Evolutionary conservation across 2,888 invertebrate genomes (phyloP).

Genomic region (Crocallis elinguaria): DNA sequence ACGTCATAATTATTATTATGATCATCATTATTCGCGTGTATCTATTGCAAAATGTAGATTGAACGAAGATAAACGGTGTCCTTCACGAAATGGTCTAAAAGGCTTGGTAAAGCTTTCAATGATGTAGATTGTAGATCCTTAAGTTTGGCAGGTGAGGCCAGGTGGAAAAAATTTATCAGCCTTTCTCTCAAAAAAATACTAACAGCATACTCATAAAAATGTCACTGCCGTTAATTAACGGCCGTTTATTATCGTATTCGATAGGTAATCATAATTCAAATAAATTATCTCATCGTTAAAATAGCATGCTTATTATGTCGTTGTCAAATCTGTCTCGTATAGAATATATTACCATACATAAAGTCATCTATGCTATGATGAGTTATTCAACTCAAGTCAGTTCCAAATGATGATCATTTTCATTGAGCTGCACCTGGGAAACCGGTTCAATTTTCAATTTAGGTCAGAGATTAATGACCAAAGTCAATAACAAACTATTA

Average conservation of each 20-base stretch:
- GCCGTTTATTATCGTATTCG: too few relatives aligned
- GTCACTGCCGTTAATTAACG: conserved; percentile 12
- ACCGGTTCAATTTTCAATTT: conserved; percentile 25
- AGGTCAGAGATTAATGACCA: conserved; percentile 5
- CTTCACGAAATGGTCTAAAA: too few relatives aligned
- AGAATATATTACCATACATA: conserved; percentile 12
- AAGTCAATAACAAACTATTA: neutral
- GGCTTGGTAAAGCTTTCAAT: too few relatives aligned
- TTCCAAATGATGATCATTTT: conserved; percentile 8
- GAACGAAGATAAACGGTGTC: too few relatives aligned
- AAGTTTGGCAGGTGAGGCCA: too few relatives aligned
- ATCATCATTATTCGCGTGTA: too few relatives aligned
- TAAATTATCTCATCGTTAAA: conserved; percentile 6
- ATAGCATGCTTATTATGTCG: conserved; percentile 3
- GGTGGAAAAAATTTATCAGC: too few relatives aligned
- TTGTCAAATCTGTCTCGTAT: conserved; percentile 10
- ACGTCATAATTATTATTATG: too few relatives aligned
- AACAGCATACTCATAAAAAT: too few relatives aligned
- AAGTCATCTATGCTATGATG: conserved; percentile 7
- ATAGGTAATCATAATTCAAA: conserved; percentile 1
- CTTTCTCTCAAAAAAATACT: too few relatives aligned
- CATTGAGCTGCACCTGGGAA: conserved; percentile 6
- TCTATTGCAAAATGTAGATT: too few relatives aligned
- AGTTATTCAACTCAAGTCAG: conserved; percentile 4
- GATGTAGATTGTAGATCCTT: too few relatives aligned